Evolutionary conservation across 1,140 invertebrate genomes (phyloP).

Genomic region (Chlorops oryzae): DNA sequence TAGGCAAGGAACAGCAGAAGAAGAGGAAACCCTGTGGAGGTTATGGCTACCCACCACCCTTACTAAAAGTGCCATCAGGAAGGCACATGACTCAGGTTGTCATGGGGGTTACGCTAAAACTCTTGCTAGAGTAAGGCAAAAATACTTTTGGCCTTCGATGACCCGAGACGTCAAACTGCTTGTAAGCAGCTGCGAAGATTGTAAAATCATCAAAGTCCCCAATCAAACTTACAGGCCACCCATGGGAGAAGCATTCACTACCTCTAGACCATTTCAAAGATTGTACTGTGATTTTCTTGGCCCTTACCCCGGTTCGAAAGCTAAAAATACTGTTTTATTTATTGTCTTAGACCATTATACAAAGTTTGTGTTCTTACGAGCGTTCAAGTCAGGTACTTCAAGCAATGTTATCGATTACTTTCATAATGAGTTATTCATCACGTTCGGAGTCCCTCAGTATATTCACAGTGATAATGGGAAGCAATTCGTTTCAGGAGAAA

Average conservation of each 20-base stretch:
- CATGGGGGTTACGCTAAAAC: slow-evolving; percentile 8
- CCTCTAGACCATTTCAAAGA: slow-evolving; percentile 12
- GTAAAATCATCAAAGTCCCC: background rate
- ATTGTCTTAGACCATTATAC: slow-evolving; percentile 6
- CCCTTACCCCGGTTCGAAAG: slow-evolving; percentile 11
- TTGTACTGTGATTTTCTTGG: slow-evolving; percentile 13
- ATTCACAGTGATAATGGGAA: slow-evolving; percentile 12
- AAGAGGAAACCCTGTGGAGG: slow-evolving; percentile 3
- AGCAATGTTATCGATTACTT: background rate
- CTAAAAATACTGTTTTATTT: slow-evolving; percentile 8
- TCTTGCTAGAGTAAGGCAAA: too few species aligned
- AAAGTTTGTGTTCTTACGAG: slow-evolving; percentile 1
- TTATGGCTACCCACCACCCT: background rate
- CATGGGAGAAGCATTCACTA: background rate
- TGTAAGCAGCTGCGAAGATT: too few species aligned
- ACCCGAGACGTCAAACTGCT: too few species aligned
- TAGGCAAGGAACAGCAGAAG: background rate
- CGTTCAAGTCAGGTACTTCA: background rate
- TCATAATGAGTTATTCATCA: slow-evolving; percentile 1
- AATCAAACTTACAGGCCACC: background rate
- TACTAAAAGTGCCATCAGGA: background rate
- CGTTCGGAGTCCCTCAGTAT: slow-evolving; percentile 11
- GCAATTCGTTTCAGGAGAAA: slow-evolving; percentile 9
- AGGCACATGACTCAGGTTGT: background rate
- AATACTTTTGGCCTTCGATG: too few species aligned